phyloP scores from a whole-genome alignment of 2,113 vertebrate species.

The Piaya cayana region DNA sequence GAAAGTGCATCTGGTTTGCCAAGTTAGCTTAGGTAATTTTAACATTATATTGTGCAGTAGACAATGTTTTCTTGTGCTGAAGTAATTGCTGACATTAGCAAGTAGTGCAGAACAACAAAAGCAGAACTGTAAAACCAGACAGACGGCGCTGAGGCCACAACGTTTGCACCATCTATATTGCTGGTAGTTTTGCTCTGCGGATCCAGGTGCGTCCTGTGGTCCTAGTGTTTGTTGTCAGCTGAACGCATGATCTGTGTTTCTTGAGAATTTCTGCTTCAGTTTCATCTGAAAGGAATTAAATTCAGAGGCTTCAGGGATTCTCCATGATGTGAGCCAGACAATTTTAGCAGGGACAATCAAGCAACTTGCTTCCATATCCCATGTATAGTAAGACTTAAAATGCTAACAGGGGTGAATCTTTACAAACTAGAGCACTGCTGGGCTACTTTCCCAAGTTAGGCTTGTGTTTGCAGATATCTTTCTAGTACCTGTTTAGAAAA shows the following conservation, averaged over 20 bases:
- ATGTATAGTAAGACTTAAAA: neutral
- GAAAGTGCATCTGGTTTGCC: neutral
- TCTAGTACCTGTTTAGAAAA: neutral
- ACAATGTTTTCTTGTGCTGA: neutral
- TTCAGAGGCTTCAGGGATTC: neutral
- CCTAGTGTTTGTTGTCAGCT: neutral
- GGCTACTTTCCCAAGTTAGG: neutral
- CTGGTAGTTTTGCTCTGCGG: neutral
- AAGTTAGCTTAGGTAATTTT: neutral
- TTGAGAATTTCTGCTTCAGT: neutral
- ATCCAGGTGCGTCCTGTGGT: neutral
- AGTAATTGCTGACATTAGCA: neutral
- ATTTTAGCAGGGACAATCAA: neutral
- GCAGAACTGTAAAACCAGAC: neutral
- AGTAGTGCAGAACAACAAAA: neutral
- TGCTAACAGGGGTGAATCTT: neutral
- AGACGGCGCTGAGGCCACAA: neutral
- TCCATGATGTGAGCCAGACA: neutral
- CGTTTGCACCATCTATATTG: neutral
- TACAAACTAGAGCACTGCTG: neutral
- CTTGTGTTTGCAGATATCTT: neutral
- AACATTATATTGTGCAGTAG: neutral
- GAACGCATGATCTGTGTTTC: neutral
- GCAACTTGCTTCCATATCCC: neutral
- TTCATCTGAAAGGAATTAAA: neutral